These are phyloP conservation scores for Lacanobia oleracea DNA, from an alignment of 2,888 invertebrate species.

Conservation along the genomic window DNA sequence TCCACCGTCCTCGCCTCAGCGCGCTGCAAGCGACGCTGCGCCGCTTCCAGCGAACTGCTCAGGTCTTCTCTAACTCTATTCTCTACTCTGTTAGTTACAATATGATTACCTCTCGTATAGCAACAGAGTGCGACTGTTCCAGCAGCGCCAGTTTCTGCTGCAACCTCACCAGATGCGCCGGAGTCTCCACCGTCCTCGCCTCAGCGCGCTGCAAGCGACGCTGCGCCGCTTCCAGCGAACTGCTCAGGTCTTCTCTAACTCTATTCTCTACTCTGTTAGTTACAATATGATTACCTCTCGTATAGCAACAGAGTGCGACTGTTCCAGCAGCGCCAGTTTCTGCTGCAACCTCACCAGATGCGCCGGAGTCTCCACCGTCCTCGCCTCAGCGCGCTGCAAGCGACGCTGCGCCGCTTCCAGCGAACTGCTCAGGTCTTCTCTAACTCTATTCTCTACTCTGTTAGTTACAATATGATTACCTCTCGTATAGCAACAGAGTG, in stretches of 20 bases:
- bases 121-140: constrained; percentile 93
- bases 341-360: constrained; percentile 92
- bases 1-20: constrained; percentile 91
- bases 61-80: no score
- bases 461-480: constrained; percentile 74
- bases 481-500: constrained; percentile 93
- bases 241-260: no score
- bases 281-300: constrained; percentile 86
- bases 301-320: constrained; percentile 93
- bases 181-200: constrained; percentile 91
- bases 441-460: constrained; percentile 76
- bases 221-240: no score
- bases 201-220: constrained; percentile 92
- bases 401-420: no score
- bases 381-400: constrained; percentile 92
- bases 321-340: constrained; percentile 93
- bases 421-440: no score
- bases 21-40: constrained; percentile 92
- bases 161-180: constrained; percentile 91
- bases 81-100: no score
- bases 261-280: constrained; percentile 58
- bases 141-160: constrained; percentile 94
- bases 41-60: no score
- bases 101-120: constrained; percentile 91
- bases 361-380: constrained; percentile 91